Evolutionary conservation across 2,888 invertebrate species (phyloP).

Genomic region (Terebella lapidaria): DNA sequence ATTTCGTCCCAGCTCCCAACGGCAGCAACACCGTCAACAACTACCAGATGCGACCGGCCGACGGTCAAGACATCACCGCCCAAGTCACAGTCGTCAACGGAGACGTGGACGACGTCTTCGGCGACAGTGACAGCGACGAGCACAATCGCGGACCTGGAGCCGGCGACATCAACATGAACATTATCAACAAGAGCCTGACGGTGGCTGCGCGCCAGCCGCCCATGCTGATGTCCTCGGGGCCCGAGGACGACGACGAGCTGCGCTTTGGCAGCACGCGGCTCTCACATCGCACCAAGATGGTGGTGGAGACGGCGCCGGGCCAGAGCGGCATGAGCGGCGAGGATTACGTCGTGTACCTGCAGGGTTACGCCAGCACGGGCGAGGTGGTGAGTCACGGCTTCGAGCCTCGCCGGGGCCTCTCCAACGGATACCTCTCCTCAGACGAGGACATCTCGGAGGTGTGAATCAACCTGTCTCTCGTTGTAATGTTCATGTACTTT

Average conservation of each 20-base stretch:
- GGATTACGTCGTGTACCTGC: background rate
- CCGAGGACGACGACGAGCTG: background rate
- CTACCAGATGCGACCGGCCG: background rate
- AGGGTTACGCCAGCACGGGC: background rate
- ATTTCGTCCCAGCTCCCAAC: background rate
- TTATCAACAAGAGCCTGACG: background rate
- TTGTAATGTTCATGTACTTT: no score
- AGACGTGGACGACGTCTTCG: background rate
- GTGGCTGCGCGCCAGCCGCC: background rate
- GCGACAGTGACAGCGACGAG: background rate
- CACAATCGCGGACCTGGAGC: background rate
- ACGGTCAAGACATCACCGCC: background rate
- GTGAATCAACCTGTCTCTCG: background rate
- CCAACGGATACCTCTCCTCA: background rate
- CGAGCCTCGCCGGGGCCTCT: no score
- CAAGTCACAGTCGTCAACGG: background rate
- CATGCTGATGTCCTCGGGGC: background rate
- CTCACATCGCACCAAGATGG: background rate
- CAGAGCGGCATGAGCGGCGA: background rate
- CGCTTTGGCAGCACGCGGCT: background rate
- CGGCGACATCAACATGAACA: conserved; percentile 3
- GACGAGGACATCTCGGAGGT: background rate
- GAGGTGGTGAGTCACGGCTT: no score
- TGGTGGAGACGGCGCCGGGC: background rate
- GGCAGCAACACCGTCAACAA: background rate